phyloP scores from a whole-genome alignment of 2,888 invertebrate species.

The Nomada goodeniana region DNA sequence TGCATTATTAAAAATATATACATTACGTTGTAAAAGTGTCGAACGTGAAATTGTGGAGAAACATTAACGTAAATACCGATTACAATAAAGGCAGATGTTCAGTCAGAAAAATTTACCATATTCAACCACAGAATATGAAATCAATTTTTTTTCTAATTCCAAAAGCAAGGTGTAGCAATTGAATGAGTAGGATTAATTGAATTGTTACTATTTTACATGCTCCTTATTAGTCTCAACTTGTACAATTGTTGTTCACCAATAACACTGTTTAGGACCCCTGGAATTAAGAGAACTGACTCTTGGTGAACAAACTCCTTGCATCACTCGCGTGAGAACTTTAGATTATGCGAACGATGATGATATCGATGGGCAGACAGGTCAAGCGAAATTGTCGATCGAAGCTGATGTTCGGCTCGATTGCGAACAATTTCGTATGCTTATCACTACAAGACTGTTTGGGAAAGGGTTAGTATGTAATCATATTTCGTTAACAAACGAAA shows the following conservation, averaged over 20 bases:
- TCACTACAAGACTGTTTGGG: conserved; percentile 84
- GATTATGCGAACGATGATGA: conserved; percentile 77
- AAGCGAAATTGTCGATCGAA: conserved; percentile 84
- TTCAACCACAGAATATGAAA: no score
- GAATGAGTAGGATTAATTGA: no score
- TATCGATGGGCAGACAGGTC: conserved; percentile 67
- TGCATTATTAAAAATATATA: background rate
- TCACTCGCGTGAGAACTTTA: conserved; percentile 80
- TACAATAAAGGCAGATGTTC: no score
- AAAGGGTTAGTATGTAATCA: conserved; percentile 78
- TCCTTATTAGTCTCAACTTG: background rate
- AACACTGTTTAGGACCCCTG: conserved; percentile 82
- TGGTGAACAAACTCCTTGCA: conserved; percentile 82
- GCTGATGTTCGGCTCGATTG: conserved; percentile 84
- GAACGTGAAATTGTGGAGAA: no score
- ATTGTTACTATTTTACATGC: background rate
- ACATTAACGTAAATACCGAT: no score
- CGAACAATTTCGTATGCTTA: conserved; percentile 85
- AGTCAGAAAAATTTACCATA: no score
- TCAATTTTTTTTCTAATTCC: no score
- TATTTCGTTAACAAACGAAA: background rate
- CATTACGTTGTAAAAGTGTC: no score
- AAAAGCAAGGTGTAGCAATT: no score
- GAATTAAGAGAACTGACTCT: conserved; percentile 84
- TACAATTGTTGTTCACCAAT: background rate